Base-by-base conservation (phyloP, 2,888 invertebrate species). In the Diarsia dahlii region DNA sequence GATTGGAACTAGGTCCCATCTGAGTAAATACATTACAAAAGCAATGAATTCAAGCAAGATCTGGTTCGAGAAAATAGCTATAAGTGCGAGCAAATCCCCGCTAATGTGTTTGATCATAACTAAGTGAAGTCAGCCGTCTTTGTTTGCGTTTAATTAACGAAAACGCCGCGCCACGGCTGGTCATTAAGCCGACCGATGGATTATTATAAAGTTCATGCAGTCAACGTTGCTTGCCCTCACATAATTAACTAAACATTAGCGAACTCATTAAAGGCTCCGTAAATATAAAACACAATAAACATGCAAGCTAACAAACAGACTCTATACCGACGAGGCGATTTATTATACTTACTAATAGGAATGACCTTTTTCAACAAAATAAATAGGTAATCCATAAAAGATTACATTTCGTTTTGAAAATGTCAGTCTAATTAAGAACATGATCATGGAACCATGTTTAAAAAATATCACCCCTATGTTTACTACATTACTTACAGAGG, bases 141-240 rank as follows among this genome's bases (percentile, higher is more conserved):
- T 95, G 94, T 95, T 95, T 94, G 92, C 91, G 90, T 95, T 94
- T 95, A 94, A 95, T 94, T 95, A 94, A 92, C 91, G 93, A 92
- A 94, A 94, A 93, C 89, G 88, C 88, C 87, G 89, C 89, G 86
- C 88, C 87, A 88, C 87, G 86, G 89, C 86, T 87, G 88, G 90
- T 91, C 91, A 92, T 93, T 93, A 93, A 91, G 90, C 89, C 90
- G 89, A 89, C 90, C 91, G 88, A 92, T 92, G 91, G 91, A 92
- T 91, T 91, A 90, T 88, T 90, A 89, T 85, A 83, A 85, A 89
- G 88, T 90, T 90, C 84, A 82, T 88, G 88, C 87, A 88, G 83
- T 87, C 82, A 89, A 88, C 89, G 87, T 84, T 82, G 85, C 85
- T 86, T 86, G 84, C 89, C 81, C 82, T 81, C 63, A 82, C 73